Evolutionary conservation across 64 coral and sea anemone species (phyloP).

Genomic region (Dendrophyllia cribrosa): DNA sequence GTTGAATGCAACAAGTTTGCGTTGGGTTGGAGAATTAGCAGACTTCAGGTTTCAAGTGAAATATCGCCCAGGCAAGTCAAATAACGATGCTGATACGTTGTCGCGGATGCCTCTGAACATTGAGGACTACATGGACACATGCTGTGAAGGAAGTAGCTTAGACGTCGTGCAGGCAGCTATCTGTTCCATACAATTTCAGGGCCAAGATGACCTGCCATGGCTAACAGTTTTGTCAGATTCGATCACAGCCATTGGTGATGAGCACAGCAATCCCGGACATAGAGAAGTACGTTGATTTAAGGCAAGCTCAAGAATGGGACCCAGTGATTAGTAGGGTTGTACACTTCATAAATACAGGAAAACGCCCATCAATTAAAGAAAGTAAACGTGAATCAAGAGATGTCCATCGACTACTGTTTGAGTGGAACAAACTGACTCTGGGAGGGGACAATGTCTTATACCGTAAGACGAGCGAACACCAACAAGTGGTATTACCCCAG

Average conservation of each 20-base stretch:
- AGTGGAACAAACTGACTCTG: slow-evolving; percentile 18
- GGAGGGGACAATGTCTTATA: neutral
- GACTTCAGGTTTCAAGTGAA: neutral
- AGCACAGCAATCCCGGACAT: neutral
- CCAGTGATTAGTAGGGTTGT: neutral
- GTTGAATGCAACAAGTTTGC: too few relatives aligned
- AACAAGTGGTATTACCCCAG: neutral
- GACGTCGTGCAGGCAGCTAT: neutral
- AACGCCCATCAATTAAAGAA: neutral
- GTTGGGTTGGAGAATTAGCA: neutral
- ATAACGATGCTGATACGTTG: neutral
- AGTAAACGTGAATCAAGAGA: neutral
- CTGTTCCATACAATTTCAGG: neutral
- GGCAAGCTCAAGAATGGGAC: neutral
- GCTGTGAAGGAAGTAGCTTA: neutral
- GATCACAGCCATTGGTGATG: neutral
- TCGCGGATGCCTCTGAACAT: neutral
- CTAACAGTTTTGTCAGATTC: neutral
- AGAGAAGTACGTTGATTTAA: too few relatives aligned
- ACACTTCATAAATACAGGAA: neutral
- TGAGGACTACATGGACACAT: neutral
- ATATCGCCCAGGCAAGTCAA: neutral
- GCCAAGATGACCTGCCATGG: neutral
- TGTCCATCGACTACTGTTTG: neutral
- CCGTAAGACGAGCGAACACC: too few relatives aligned